Base-by-base conservation (phyloP, 2,888 invertebrate genomes). In the Pollenia griseotomentosa region DNA sequence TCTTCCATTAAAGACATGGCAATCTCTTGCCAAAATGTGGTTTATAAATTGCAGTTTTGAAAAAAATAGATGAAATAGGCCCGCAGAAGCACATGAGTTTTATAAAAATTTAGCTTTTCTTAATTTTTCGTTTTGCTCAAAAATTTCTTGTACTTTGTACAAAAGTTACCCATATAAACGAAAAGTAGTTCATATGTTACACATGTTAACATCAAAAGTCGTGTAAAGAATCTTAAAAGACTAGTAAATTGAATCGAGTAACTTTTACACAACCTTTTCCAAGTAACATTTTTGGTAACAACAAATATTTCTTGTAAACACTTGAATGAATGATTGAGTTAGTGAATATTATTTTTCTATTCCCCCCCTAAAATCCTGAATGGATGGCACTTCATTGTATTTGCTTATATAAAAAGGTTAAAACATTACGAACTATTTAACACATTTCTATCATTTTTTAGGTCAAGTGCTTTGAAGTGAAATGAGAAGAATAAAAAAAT, bases 291-390 rank as follows among this genome's bases (percentile, higher is more conserved):
- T 70, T 42, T 53, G 51, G 70, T 33, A 46, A 75, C 74, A 79
- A 70, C 55, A 53, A 70, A 59, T 73, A 80, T 33, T 75, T 61
- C 79, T 40, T 63, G 79, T 75, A 84, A 84, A 84, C 74, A 84
- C 79, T 80, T 80, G 66, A 78, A 83, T 46, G 33, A 33, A 51
- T 79, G 16, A 33, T 33, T 33, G 33, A 33, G 33, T 33, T 5
- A 33, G 33, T 33, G 33, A 33, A 33, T 59, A 48, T 10, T 57
- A 53, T 51, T 66, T 66, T 65, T 48, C 46, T 10, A 23, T 0
- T 71, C 14, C 53, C 44, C 23, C 59, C 14, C 53, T 51, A 14
- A 59, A 73, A 46, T 57, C n/a, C 16, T 48, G 19, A 40, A 51
- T 51, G 74, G 33, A 51, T 51, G 74, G 33, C 48, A 51, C 48